Percentiles rank a stretch among this genome's conserved stretches.
Evolutionary conservation across 2,113 vertebrate genomes (phyloP).

Genomic region (Lucifuga dentata): DNA sequence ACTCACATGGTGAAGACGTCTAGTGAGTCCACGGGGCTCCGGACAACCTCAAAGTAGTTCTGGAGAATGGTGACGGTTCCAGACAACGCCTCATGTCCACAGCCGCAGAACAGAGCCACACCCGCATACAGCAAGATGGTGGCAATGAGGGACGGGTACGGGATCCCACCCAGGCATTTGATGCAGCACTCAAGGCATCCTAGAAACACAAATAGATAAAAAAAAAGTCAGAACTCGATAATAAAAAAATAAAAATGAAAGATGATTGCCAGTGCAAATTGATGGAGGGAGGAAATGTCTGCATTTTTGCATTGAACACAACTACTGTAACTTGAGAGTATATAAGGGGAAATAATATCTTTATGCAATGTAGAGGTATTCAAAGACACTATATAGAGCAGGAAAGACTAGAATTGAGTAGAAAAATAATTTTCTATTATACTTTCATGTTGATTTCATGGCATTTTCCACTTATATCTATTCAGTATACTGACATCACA

Average conservation of each 20-base stretch:
- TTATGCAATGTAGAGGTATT: not conserved
- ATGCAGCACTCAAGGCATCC: conserved; percentile 98
- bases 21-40: conserved; percentile 91
- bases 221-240: not conserved
- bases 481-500: not conserved
- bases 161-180: conserved; percentile 98
- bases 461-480: not conserved
- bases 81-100: conserved; percentile 96
- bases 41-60: conserved; percentile 97
- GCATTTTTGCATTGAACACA: too few relatives aligned
- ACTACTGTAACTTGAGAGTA: too few relatives aligned
- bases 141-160: conserved; percentile 95
- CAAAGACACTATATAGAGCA: too few relatives aligned
- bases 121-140: conserved; percentile 98
- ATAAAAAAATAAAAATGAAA: not conserved
- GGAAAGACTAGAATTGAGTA: not conserved
- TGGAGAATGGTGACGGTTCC: conserved; percentile 98
- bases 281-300: not conserved
- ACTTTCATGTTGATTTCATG: not conserved
- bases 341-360: conserved; percentile 2
- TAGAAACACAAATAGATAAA: conserved; percentile 58
- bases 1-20: conserved; percentile 98
- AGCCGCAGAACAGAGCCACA: conserved; percentile 97
- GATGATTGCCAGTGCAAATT: not conserved
- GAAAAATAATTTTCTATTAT: too few relatives aligned